These are phyloP conservation scores for Dione vanillae DNA, from an alignment of 2,888 invertebrate genomes.

Conservation along the genomic window DNA sequence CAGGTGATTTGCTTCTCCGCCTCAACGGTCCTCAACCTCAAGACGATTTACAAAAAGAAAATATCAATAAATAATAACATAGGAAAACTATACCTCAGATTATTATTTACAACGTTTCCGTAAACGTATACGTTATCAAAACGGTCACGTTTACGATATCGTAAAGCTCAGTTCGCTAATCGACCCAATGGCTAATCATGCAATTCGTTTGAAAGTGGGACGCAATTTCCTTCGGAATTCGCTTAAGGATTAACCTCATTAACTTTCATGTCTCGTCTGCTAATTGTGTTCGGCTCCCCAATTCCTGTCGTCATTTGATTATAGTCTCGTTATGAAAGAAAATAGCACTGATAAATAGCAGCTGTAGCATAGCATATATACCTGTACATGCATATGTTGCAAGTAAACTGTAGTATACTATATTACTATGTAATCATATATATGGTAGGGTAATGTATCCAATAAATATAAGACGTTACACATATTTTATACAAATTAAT, in stretches of 20 bases:
- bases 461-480: no score
- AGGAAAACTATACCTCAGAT: not conserved
- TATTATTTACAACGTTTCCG: not conserved
- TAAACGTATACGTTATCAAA: slow-evolving; percentile 12
- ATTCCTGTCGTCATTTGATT: slow-evolving; percentile 68
- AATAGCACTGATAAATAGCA: slow-evolving; percentile 52
- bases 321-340: slow-evolving; percentile 60
- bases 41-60: no score
- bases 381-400: not conserved
- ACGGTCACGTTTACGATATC: slow-evolving; percentile 28
- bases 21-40: no score
- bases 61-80: no score
- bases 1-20: no score
- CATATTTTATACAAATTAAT: no score
- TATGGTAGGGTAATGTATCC: no score
- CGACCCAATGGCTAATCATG: slow-evolving; percentile 76
- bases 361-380: slow-evolving; percentile 53
- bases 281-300: slow-evolving; percentile 74
- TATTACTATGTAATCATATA: no score
- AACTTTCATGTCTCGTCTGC: slow-evolving; percentile 77
- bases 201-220: slow-evolving; percentile 67
- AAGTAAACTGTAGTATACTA: not conserved
- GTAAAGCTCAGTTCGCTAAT: slow-evolving; percentile 49
- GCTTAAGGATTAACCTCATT: slow-evolving; percentile 75
- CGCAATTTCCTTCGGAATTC: slow-evolving; percentile 78